These are phyloP conservation scores for Cryptocheilus praepositus DNA, from an alignment of 2,888 invertebrate species.

Conservation along the genomic window DNA sequence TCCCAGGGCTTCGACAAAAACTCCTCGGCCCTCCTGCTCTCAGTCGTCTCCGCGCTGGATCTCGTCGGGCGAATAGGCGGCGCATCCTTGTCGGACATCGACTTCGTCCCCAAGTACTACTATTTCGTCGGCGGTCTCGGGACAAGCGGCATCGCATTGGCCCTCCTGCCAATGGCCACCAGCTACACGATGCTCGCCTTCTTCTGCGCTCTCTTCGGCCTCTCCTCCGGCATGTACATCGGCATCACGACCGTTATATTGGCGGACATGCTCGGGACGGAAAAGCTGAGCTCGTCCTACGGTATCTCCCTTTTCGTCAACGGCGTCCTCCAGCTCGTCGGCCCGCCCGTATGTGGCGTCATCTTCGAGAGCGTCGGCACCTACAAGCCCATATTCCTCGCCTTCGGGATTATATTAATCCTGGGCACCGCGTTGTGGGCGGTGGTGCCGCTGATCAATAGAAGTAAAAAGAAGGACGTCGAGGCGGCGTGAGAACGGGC, in stretches of 20 bases:
- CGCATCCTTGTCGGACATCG: constrained; percentile 87
- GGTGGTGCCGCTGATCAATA: constrained; percentile 83
- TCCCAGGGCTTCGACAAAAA: constrained; percentile 84
- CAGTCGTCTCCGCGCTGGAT: constrained; percentile 89
- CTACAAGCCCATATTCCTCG: constrained; percentile 84
- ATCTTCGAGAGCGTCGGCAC: constrained; percentile 81
- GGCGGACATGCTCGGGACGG: constrained; percentile 90
- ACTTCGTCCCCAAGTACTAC: constrained; percentile 85
- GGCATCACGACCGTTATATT: constrained; percentile 92
- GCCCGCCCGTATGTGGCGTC: constrained; percentile 87
- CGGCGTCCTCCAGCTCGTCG: constrained; percentile 86
- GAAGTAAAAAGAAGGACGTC: constrained; percentile 63
- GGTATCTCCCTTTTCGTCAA: constrained; percentile 91
- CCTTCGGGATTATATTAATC: constrained; percentile 84
- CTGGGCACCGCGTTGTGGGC: constrained; percentile 86
- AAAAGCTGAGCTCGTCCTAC: constrained; percentile 88
- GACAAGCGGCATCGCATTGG: constrained; percentile 85
- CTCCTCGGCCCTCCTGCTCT: constrained; percentile 84
- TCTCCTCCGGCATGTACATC: constrained; percentile 89
- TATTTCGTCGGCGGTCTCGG: constrained; percentile 88
- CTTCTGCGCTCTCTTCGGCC: constrained; percentile 86
- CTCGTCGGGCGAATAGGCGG: constrained; percentile 89
- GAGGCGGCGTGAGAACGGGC: constrained; percentile 54
- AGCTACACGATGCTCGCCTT: constrained; percentile 81
- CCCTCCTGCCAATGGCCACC: constrained; percentile 82